A percentile compares a stretch with the other conserved stretches of the same genome.
phyloP scores from a whole-genome alignment of 1,140 invertebrate genomes.

The Spodoptera frugiperda region DNA sequence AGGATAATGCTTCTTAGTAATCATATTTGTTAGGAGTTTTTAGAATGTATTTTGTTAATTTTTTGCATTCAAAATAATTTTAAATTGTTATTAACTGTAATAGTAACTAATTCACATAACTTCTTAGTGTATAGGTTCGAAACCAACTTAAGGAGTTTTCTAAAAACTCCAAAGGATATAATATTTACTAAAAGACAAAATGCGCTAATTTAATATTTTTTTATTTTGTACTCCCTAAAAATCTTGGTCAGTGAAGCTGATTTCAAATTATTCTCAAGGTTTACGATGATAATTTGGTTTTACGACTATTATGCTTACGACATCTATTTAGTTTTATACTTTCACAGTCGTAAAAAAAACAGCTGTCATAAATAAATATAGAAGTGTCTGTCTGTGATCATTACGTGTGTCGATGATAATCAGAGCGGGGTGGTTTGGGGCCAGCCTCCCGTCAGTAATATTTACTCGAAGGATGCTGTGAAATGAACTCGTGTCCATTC shows the following conservation, averaged over 20 bases:
- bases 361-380: conserved; percentile 20
- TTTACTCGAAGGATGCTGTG: background rate
- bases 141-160: too few species aligned
- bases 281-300: background rate
- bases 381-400: conserved; percentile 48
- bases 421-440: background rate
- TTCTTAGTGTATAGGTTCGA: too few species aligned
- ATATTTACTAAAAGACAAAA: too few species aligned
- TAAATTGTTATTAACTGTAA: too few species aligned
- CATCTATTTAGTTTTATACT: background rate
- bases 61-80: too few species aligned
- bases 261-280: background rate
- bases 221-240: background rate
- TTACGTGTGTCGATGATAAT: conserved; percentile 53
- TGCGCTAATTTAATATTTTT: too few species aligned
- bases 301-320: background rate
- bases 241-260: background rate
- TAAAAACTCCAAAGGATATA: too few species aligned
- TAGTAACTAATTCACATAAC: too few species aligned
- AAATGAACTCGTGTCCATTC: background rate
- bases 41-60: too few species aligned
- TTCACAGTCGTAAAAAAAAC: background rate
- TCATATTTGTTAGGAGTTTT: too few species aligned
- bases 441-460: background rate
- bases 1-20: too few species aligned